Evolutionary conservation across 1,140 invertebrate species (phyloP).

Genomic region (Pollicipes pollicipes): DNA sequence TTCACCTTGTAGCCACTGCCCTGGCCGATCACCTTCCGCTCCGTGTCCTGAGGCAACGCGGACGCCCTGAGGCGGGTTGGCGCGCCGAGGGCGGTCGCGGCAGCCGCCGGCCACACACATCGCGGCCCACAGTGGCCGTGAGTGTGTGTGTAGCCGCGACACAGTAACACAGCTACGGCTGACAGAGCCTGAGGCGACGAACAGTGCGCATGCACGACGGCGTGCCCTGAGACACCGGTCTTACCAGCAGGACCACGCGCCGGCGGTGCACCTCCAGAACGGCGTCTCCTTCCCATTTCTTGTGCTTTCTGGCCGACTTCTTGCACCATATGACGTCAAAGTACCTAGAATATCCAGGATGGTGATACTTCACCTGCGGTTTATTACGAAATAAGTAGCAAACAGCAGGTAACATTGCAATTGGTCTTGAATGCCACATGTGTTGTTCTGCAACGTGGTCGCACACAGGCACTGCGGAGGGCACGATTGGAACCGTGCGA

Average conservation of each 20-base stretch:
- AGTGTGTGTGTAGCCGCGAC: conserved; percentile 6
- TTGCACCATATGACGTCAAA: conserved; percentile 47
- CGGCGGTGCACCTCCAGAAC: conserved; percentile 36
- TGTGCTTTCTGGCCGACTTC: conserved; percentile 48
- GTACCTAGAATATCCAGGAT: conserved; percentile 16
- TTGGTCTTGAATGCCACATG: too few relatives aligned
- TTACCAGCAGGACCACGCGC: conserved; percentile 36
- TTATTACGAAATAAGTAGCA: too few relatives aligned
- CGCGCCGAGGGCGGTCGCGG: conserved; percentile 3
- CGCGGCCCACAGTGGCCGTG: conserved; percentile 2
- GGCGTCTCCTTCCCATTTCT: conserved; percentile 56
- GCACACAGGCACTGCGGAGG: too few relatives aligned
- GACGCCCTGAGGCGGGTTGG: conserved; percentile 6
- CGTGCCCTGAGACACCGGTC: too few relatives aligned
- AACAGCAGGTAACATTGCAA: too few relatives aligned
- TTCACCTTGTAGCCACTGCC: conserved; percentile 29
- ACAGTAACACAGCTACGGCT: neutral
- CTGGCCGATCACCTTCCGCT: conserved; percentile 33
- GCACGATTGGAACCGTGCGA: too few relatives aligned
- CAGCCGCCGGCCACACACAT: too few relatives aligned
- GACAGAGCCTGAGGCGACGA: conserved; percentile 4
- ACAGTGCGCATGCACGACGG: conserved; percentile 31
- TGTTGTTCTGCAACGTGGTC: too few relatives aligned
- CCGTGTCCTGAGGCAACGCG: conserved; percentile 27
- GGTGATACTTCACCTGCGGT: too few relatives aligned